phyloP scores from a whole-genome alignment of 2,888 invertebrate species.

The Pemphredon lugubris region DNA sequence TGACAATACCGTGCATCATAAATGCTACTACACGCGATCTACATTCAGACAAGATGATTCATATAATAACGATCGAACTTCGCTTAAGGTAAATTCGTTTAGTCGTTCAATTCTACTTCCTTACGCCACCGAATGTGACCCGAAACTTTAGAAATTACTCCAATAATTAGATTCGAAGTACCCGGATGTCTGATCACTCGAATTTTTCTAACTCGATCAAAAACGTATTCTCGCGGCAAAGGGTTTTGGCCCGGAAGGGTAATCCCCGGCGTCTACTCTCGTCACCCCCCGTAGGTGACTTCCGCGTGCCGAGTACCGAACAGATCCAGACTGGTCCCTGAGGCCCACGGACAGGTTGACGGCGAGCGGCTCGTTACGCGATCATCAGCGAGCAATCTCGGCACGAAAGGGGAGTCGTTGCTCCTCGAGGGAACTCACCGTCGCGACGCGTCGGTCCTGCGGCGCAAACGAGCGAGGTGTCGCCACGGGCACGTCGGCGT shows the following conservation, averaged over 20 bases:
- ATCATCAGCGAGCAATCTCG: conserved; percentile 57
- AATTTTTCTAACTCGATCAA: too few relatives aligned
- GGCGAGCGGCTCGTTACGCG: conserved; percentile 59
- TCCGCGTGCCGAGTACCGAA: conserved; percentile 57
- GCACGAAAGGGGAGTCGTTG: conserved; percentile 38
- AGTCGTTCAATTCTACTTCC: too few relatives aligned
- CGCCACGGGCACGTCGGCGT: too few relatives aligned
- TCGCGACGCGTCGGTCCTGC: not conserved
- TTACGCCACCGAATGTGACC: too few relatives aligned
- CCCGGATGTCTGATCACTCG: too few relatives aligned
- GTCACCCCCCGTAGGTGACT: conserved; percentile 47
- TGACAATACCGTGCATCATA: too few relatives aligned
- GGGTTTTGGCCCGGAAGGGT: conserved; percentile 24
- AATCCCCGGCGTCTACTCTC: conserved; percentile 16
- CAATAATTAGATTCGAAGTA: too few relatives aligned
- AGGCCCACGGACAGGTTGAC: conserved; percentile 52
- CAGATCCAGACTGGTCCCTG: conserved; percentile 38
- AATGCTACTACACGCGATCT: too few relatives aligned
- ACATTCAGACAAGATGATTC: too few relatives aligned
- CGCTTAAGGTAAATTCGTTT: too few relatives aligned
- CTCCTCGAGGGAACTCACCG: conserved; percentile 9
- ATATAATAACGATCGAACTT: too few relatives aligned
- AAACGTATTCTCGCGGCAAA: not conserved
- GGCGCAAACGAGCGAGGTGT: conserved; percentile 3
- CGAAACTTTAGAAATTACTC: too few relatives aligned